These are phyloP conservation scores for Neostethus bicornis DNA, from an alignment of 2,797 vertebrate species.

Conservation along the genomic window DNA sequence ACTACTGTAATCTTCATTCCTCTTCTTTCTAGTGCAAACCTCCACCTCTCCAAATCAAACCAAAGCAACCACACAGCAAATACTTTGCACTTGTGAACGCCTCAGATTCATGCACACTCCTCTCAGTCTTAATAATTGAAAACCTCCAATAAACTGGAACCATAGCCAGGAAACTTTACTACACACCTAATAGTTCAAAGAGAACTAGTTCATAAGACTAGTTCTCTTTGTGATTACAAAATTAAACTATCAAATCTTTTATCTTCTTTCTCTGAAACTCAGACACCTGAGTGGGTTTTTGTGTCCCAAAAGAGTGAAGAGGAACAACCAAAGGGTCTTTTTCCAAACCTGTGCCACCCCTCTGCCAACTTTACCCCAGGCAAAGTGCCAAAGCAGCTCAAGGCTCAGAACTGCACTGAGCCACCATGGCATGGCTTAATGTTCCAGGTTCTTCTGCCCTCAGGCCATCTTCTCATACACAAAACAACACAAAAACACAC, in stretches of 20 bases:
- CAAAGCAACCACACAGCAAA: no score
- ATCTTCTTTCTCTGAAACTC: conserved; percentile 12
- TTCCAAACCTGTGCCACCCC: conserved; percentile 50
- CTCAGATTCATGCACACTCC: no score
- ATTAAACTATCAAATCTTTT: conserved; percentile 26
- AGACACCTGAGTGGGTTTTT: conserved; percentile 11
- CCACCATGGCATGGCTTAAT: conserved; percentile 68
- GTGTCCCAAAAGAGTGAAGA: conserved; percentile 40
- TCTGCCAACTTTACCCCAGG: conserved; percentile 52
- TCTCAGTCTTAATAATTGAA: conserved; percentile 1
- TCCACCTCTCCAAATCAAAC: no score
- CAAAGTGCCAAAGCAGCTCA: conserved; percentile 73
- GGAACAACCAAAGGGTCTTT: conserved; percentile 26
- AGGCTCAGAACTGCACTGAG: conserved; percentile 67
- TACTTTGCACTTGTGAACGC: no score
- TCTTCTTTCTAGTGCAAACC: no score
- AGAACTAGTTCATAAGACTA: conserved; percentile 7
- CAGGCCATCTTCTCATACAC: conserved; percentile 60
- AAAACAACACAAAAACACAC: conserved; percentile 56
- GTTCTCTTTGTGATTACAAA: conserved; percentile 25
- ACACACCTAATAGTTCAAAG: no score
- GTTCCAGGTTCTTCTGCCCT: conserved; percentile 74
- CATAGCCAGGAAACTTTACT: no score
- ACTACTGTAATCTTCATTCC: no score
- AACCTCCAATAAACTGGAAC: background rate